Evolutionary conservation across 2,113 vertebrate genomes (phyloP), one percentile per base, ranked within the genome.

Genomic region (Myrmecophaga tridactyla): DNA sequence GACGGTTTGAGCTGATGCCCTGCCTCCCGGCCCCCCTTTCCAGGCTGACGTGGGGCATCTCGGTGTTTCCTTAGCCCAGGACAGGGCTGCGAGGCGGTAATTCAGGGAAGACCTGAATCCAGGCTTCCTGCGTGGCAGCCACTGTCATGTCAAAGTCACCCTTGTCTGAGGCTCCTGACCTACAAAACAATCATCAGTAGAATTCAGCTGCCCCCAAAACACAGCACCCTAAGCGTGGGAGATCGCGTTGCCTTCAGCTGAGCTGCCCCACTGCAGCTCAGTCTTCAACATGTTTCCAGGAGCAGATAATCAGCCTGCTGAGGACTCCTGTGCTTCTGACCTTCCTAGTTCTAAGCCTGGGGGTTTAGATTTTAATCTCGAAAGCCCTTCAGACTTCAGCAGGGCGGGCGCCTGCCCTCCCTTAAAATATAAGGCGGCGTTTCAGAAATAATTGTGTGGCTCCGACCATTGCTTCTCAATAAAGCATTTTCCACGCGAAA

Each of bases 291-390:
- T 92, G 46, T 97, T 98, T 97, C 97, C 96, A 96, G 96, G 96
- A 3, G 72, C 95, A 80, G 92, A 88, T 88, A 36, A 96, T 91
- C 96, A 94, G 85, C 93, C 80, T 86, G 62, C 78, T 82, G 70
- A 90, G 97, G 95, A 36, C 81, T 4, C 93, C 83, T 94, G 90
- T 97, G 69, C 96, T 94, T 96, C 85, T 87, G 96, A 96, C 77
- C 90, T 89, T 94, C 89, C 65, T 96, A 89, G 98, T 95, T 98
- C 98, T 97, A 97, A 97, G 96, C 97, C 97, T 96, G 78, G 0
- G 96, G 97, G 95, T 98, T 97, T 72, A 97, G 98, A 97, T 98
- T 95, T 96, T 84, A 83, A 85, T 93, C 98, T 97, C 97, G 96
- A 98, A 98, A 98, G 97, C 9, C 85, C 56, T 81, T 82, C 93